A percentile compares a stretch with the other conserved stretches of the same genome.
These are phyloP conservation scores for Triops longicaudatus DNA, from an alignment of 1,140 invertebrate species.

Conservation along the genomic window DNA sequence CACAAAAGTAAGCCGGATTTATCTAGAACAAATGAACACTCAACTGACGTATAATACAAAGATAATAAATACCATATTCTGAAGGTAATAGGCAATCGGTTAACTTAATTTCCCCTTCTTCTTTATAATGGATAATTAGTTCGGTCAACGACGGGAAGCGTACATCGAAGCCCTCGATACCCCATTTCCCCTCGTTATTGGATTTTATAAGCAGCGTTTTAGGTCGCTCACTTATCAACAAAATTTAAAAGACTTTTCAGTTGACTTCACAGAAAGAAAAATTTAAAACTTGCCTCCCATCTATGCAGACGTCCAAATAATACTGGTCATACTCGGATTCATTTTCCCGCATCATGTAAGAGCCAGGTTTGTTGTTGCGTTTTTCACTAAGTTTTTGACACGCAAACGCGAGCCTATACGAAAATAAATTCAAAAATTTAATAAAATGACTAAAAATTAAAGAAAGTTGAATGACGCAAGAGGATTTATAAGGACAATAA, in stretches of 20 bases:
- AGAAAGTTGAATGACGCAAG: no score
- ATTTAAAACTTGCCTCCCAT: constrained; percentile 47
- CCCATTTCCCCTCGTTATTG: constrained; percentile 41
- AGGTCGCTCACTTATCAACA: constrained; percentile 36
- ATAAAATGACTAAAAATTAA: constrained; percentile 16
- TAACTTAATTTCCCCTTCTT: constrained; percentile 45
- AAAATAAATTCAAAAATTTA: constrained; percentile 28
- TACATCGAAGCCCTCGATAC: constrained; percentile 43
- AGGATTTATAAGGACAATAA: no score
- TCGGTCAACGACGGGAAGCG: constrained; percentile 53
- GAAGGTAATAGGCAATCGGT: constrained; percentile 70
- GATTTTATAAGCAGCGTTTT: constrained; percentile 59
- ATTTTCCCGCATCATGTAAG: constrained; percentile 71
- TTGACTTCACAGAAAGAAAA: neutral
- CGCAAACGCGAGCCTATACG: constrained; percentile 64
- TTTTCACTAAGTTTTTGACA: constrained; percentile 72
- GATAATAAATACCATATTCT: constrained; percentile 61
- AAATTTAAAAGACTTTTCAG: neutral
- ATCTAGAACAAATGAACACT: constrained; percentile 45
- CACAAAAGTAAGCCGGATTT: constrained; percentile 64
- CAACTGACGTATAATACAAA: no score
- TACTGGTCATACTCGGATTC: constrained; percentile 64
- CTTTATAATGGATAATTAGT: constrained; percentile 49
- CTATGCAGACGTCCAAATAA: constrained; percentile 68
- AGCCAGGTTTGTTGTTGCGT: constrained; percentile 59